A percentile compares a stretch with the other conserved stretches of the same genome.
These are phyloP conservation scores for Brachionus asplanchnoidis DNA, from an alignment of 1,140 invertebrate species.

Conservation along the genomic window DNA sequence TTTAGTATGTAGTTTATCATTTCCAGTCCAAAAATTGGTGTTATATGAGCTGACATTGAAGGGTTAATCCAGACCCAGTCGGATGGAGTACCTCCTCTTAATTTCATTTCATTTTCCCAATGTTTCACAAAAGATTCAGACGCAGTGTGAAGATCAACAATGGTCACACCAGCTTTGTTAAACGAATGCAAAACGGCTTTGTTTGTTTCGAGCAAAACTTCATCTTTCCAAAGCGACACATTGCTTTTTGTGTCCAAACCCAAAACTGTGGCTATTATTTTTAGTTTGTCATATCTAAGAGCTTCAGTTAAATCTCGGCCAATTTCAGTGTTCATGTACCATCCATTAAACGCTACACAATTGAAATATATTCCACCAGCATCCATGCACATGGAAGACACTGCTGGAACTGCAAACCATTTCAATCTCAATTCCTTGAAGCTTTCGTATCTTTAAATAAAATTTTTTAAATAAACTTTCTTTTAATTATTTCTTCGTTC, in stretches of 20 bases:
- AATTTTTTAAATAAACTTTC: background rate
- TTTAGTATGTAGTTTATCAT: conserved; percentile 84
- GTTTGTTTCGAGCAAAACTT: conserved; percentile 81
- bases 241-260: conserved; percentile 76
- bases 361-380: conserved; percentile 91
- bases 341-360: conserved; percentile 85
- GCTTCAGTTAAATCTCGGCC: conserved; percentile 80
- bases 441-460: conserved; percentile 63
- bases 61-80: conserved; percentile 97
- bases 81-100: conserved; percentile 85
- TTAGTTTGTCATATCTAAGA: conserved; percentile 77
- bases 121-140: conserved; percentile 92
- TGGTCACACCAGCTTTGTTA: conserved; percentile 78
- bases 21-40: conserved; percentile 89
- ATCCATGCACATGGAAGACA: conserved; percentile 83
- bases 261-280: conserved; percentile 80
- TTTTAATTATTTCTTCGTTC: background rate
- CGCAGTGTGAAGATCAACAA: conserved; percentile 92
- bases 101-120: conserved; percentile 78
- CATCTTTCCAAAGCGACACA: conserved; percentile 84
- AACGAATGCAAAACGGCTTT: conserved; percentile 85
- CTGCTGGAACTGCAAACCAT: conserved; percentile 82
- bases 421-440: conserved; percentile 76
- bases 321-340: conserved; percentile 96
- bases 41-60: conserved; percentile 79